These are phyloP conservation scores for Drosophila nigricruria DNA, from an alignment of 2,888 invertebrate genomes.

Conservation along the genomic window DNA sequence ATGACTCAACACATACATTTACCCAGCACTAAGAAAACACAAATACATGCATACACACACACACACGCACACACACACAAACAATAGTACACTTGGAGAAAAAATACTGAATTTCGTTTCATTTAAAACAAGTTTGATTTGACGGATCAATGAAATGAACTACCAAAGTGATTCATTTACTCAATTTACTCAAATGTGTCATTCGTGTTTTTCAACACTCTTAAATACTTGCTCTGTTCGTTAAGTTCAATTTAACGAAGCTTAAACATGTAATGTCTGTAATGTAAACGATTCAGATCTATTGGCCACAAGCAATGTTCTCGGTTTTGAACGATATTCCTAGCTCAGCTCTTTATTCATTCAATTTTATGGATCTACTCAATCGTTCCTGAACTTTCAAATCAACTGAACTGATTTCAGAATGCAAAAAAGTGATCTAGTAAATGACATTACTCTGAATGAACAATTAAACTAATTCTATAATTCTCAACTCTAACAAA, in stretches of 20 bases:
- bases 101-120: not conserved
- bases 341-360: not conserved
- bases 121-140: not conserved
- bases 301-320: not conserved
- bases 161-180: not conserved
- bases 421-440: too few relatives aligned
- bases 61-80: not conserved
- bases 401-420: too few relatives aligned
- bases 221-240: not conserved
- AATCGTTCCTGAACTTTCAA: not conserved
- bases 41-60: constrained; percentile 13
- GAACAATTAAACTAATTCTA: not conserved
- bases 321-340: not conserved
- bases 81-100: not conserved
- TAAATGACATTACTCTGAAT: not conserved
- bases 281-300: not conserved
- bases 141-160: not conserved
- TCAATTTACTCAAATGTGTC: not conserved
- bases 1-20: constrained; percentile 60
- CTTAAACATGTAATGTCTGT: not conserved
- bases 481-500: not conserved
- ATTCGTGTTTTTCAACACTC: not conserved
- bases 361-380: not conserved
- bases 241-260: not conserved
- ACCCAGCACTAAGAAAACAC: constrained; percentile 43